Conservation (phyloP, 2,113 vertebrate species). For the Hypanus sabinus region DNA sequence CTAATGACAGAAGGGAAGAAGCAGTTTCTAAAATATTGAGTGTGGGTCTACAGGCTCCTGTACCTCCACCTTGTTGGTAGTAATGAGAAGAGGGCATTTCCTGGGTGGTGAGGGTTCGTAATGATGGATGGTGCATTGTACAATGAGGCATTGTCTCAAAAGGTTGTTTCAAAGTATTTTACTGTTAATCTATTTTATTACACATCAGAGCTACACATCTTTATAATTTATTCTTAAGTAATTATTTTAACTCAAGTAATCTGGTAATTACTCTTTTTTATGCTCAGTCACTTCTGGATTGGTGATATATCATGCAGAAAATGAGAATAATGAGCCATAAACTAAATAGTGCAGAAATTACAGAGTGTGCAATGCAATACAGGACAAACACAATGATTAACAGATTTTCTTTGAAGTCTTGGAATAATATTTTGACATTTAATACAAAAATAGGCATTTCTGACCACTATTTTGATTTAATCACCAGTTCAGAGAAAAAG, state of each 20-base stretch:
- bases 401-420: neutral
- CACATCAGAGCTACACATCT: neutral
- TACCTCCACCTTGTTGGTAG: too few relatives aligned
- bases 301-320: neutral
- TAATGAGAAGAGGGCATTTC: too few relatives aligned
- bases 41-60: too few relatives aligned
- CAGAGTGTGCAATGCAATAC: neutral
- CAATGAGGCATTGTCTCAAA: too few relatives aligned
- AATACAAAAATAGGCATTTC: neutral
- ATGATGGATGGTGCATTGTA: too few relatives aligned
- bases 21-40: too few relatives aligned
- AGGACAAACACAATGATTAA: neutral
- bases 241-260: neutral
- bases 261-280: neutral
- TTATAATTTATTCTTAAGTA: neutral
- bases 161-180: neutral
- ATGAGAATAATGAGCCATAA: neutral
- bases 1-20: too few relatives aligned
- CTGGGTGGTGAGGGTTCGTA: too few relatives aligned
- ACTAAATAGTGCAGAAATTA: neutral
- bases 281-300: neutral
- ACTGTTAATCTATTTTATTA: neutral
- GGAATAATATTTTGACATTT: neutral
- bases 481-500: neutral
- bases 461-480: neutral